Conservation (phyloP, 2,888 invertebrate genomes). For the Meloe dianella region DNA sequence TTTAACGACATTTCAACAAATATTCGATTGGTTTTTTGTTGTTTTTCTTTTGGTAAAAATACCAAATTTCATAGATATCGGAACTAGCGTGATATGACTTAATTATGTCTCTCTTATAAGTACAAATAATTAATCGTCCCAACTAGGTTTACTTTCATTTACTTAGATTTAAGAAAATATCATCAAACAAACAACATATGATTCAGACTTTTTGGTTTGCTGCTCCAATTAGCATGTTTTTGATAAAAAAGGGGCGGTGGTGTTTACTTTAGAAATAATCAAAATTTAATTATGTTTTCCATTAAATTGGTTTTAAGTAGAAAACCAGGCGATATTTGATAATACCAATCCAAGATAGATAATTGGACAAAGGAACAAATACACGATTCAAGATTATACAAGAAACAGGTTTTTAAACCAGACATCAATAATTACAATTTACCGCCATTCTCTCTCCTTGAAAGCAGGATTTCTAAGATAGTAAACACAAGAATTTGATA, state of each 20-base stretch:
- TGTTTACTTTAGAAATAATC: background rate
- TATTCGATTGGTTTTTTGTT: too few relatives aligned
- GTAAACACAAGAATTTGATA: background rate
- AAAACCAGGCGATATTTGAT: background rate
- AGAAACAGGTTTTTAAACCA: slow-evolving; percentile 8
- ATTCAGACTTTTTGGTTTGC: too few relatives aligned
- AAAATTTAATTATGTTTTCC: background rate
- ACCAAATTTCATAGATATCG: too few relatives aligned
- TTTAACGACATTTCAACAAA: too few relatives aligned
- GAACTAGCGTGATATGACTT: too few relatives aligned
- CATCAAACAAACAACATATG: too few relatives aligned
- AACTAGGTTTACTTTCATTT: too few relatives aligned
- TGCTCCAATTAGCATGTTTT: too few relatives aligned
- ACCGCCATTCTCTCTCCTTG: slow-evolving; percentile 9
- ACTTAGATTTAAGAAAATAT: too few relatives aligned
- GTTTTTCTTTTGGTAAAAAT: too few relatives aligned
- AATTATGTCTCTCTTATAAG: too few relatives aligned
- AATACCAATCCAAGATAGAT: background rate
- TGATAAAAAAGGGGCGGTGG: background rate
- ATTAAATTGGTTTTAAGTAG: background rate
- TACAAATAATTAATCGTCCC: too few relatives aligned
- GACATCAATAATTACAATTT: slow-evolving; percentile 12
- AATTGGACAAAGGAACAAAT: background rate
- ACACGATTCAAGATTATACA: background rate
- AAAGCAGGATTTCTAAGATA: slow-evolving; percentile 7